Conservation (phyloP, 2,113 vertebrate species). For the Pteronura brasiliensis region DNA sequence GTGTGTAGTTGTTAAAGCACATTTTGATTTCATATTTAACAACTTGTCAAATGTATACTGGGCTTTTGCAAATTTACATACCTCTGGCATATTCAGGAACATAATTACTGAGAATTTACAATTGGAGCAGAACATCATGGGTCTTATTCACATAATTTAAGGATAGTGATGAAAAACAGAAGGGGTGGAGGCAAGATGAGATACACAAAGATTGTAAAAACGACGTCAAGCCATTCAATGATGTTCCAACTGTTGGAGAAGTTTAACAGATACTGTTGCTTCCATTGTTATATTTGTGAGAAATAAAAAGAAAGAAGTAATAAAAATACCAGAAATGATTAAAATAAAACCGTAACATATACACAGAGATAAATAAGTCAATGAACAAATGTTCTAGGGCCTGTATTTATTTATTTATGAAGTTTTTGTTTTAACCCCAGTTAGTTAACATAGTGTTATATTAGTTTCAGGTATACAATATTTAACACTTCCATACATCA, state of each 20-base stretch:
- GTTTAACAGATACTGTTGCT: background rate
- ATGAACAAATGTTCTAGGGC: background rate
- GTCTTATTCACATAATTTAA: constrained; percentile 53
- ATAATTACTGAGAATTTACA: constrained; percentile 52
- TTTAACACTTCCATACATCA: background rate
- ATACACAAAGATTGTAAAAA: background rate
- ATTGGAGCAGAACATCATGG: background rate
- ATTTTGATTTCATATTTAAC: constrained; percentile 54
- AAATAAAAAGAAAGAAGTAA: constrained; percentile 11
- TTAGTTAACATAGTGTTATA: background rate
- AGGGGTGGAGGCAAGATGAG: background rate
- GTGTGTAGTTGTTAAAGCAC: background rate
- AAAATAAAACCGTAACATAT: background rate
- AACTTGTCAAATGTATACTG: constrained; percentile 40
- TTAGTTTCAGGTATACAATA: background rate
- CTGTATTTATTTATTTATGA: background rate
- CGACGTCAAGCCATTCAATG: background rate
- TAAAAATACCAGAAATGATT: background rate
- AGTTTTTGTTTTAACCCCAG: background rate
- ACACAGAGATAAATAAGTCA: background rate
- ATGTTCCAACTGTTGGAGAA: background rate
- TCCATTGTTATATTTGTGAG: background rate
- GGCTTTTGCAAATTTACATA: constrained; percentile 50
- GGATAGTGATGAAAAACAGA: background rate
- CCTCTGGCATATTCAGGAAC: background rate